Evolutionary conservation across 2,113 vertebrate genomes (phyloP), one percentile per base, ranked within the genome.

Genomic region (Clarias macrocephalus): DNA sequence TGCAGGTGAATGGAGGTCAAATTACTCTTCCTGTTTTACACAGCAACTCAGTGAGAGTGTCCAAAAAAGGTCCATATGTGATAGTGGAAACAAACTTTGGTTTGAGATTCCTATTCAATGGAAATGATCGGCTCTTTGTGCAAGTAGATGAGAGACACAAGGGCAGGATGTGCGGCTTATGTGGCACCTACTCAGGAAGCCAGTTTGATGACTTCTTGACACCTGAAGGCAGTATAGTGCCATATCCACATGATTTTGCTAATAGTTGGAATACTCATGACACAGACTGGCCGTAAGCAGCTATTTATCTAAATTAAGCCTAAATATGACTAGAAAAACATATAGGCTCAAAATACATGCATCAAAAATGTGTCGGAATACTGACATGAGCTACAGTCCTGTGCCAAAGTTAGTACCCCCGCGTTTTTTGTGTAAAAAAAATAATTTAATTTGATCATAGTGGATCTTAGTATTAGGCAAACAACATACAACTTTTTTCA

Each of bases 101-200:
- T 75, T 91, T 96, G n/a, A 91, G 91, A 82, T 88, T 96, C 25
- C 75, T 90, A 30, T 92, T 95, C 33, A 94, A 95, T 70, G 91
- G 93, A 12, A 77, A 94, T 73, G 87, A 93, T 77, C 91, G 95
- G 59, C 90, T 96, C 18, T 95, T 95, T 88, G 91, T 96, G 37
- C 93, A 93, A 76, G 93, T 96, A 54, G 95, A 95, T 70, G 96
- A 96, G 70, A 90, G 90, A 48, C 93, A 95, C 92, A 90, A 88
- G 84, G 95, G 93, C 33, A 89, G 92, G 63, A 83, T 95, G 66
- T 96, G 95, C 10, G 96, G 96, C 37, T 88, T 96, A 28, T 96
- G 96, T 60, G 96, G 96, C 28, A 95, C 94, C 37, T 96, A 94
- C 88, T 95, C 95, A 21, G 91, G 86, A 62, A 86, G 89, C 76